Evolutionary conservation across 2,888 invertebrate species (phyloP), one percentile per base, ranked within the genome.

Genomic region (Oscheius sp.): DNA sequence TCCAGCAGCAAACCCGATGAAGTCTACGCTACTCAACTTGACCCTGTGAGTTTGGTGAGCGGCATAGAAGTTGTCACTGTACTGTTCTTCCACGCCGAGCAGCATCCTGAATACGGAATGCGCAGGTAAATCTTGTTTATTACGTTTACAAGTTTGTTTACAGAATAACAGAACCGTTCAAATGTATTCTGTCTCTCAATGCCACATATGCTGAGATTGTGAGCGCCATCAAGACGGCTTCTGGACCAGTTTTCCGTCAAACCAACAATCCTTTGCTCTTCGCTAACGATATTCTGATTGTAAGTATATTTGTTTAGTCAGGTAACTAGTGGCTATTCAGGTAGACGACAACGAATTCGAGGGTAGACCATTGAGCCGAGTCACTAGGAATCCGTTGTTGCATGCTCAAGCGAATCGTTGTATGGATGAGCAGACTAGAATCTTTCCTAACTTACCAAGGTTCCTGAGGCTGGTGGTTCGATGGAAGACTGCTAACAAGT

Each of bases 81-180:
- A 29, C 35, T 72, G 32, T 72, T 72, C 53, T n/a, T 72, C 21
- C 72, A 72, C n/a, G 32, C 62, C 21, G 51, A 60, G 37, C 33
- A n/a, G 2, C 33, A 32, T 21, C 42, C 42, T 37, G 55, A 42
- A 2, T 42, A 53, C 53, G 21, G 21, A 32, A 68, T 55, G 32
- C 37, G 57, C 58, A 57, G 65, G 51, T 48, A 9, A 9, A 5
- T 11, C 2, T 13, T 21, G 5, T 11, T 59, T 47, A 7, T n/a
- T 10, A 50, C n/a, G 1, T 65, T 65, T 65, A 7, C 3, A 59
- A 47, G 48, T 42, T 63, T n/a, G n/a, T 60, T 33, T 60, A 21
- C 32, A 72, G 72, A 37, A n/a, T 72, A 13, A 72, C 62, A 1
- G 51, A 62, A n/a, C 72, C 72, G 13, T 72, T 72, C 48, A 60